Evolutionary conservation across 2,888 invertebrate genomes (phyloP).

Genomic region (Limnephilus marmoratus): DNA sequence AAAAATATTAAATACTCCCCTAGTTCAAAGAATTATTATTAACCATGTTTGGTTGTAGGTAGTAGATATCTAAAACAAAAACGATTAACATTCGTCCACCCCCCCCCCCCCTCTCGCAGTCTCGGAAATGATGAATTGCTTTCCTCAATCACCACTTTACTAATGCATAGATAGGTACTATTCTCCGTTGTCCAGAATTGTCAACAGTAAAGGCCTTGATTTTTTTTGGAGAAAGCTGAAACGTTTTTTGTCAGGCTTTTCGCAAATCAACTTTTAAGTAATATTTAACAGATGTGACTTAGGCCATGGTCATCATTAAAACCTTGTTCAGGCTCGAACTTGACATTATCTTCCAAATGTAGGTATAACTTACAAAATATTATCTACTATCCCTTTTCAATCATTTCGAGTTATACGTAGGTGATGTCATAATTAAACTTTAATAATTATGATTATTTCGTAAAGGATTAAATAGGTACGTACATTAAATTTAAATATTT

Average conservation of each 20-base stretch:
- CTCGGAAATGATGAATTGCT: background rate
- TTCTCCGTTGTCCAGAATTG: background rate
- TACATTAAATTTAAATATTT: no score
- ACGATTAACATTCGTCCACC: background rate
- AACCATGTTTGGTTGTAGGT: background rate
- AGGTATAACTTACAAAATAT: no score
- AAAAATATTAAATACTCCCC: background rate
- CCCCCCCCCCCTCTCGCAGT: background rate
- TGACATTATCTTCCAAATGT: no score
- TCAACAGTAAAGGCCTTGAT: background rate
- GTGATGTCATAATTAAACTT: no score
- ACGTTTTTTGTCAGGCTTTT: background rate
- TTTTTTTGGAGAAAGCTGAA: background rate
- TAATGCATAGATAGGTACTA: background rate
- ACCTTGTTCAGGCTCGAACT: no score
- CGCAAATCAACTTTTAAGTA: background rate
- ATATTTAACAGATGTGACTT: no score
- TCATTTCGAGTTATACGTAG: no score
- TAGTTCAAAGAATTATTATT: background rate
- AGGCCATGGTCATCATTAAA: no score
- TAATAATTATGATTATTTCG: no score
- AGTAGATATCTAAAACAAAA: background rate
- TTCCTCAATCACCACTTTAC: background rate
- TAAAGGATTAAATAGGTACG: no score
- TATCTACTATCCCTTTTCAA: no score